phyloP scores from a whole-genome alignment of 2,888 invertebrate genomes.

The Ectropis crepuscularia region DNA sequence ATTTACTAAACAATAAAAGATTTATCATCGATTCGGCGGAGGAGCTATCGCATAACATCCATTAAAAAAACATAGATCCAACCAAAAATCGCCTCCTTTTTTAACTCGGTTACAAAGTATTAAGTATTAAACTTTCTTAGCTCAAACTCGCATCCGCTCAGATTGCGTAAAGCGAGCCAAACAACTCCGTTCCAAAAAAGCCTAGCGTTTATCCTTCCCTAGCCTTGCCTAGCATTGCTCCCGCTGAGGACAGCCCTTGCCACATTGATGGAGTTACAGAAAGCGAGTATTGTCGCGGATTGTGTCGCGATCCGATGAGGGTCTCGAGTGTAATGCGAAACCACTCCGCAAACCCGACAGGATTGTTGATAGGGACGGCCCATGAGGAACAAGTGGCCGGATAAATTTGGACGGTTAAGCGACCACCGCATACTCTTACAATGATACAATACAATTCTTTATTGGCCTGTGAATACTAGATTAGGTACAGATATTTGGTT shows the following conservation, averaged over 20 bases:
- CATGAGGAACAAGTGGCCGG: neutral
- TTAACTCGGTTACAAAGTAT: too few species aligned
- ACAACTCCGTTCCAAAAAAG: neutral
- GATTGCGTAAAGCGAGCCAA: neutral
- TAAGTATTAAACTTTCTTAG: too few species aligned
- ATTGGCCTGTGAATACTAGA: too few species aligned
- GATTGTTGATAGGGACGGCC: slow-evolving; percentile 11
- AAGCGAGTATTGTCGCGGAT: slow-evolving; percentile 20
- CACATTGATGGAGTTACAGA: slow-evolving; percentile 27
- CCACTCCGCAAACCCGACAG: slow-evolving; percentile 34
- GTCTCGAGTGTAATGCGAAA: slow-evolving; percentile 39
- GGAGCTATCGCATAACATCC: too few species aligned
- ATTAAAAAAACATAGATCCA: too few species aligned
- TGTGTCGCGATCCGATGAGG: slow-evolving; percentile 22
- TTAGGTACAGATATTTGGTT: too few species aligned
- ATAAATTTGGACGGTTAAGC: slow-evolving; percentile 6
- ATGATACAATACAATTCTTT: too few species aligned
- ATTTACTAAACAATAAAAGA: too few species aligned
- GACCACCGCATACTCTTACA: too few species aligned
- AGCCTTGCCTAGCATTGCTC: neutral
- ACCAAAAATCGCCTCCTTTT: too few species aligned
- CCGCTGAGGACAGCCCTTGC: neutral
- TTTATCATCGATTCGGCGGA: too few species aligned
- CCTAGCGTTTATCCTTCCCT: neutral
- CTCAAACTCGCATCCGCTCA: too few species aligned